Evolutionary conservation across 2,113 vertebrate species (phyloP), one percentile per base, ranked within the genome.

Genomic region (Atlantisia rogersi): DNA sequence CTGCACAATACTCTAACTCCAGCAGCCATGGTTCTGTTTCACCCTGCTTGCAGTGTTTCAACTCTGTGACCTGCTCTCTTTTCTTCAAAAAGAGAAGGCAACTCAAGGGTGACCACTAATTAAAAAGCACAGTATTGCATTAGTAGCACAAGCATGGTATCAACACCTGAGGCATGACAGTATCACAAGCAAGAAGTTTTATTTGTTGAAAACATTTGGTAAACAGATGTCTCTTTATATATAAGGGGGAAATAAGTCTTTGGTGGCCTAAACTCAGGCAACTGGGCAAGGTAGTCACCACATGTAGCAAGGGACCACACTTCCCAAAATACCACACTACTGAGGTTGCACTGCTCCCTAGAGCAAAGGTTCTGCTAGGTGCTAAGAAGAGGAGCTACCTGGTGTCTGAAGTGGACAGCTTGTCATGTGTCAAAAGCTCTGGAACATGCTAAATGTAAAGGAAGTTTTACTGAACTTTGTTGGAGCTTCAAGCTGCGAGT

Each of bases 381-480:
- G 20, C 37, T 46, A 8, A 26, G 35, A 77, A 68, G 19, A 67
- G 4, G 5, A 71, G 15, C 17, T 63, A 11, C 1, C 22, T 12
- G 20, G 32, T 7, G 2, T 8, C 32, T n/a, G 15, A 40, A 44
- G 15, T 9, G 5, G 44, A 8, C 31, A 71, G 42, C 10, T 25
- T 29, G 5, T 1, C 25, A 55, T 60, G 1, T 2, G 22, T 5
- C 12, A 40, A 64, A 74, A 70, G 3, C 17, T 56, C 63, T 16
- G 6, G 1, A 1, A n/a, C 17, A 55, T 15, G 9, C 10, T 4
- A 17, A 86, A 15, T 1, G 32, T 35, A 18, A 35, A 37, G 3
- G 5, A 37, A 21, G 12, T 58, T 48, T 29, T 21, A 28, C 12
- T 5, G 20, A 63, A 10, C 29, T 26, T 25, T 0, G 18, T 4